Evolutionary conservation across 2,888 invertebrate genomes (phyloP).

Genomic region (Acanthacorydalis orientalis): DNA sequence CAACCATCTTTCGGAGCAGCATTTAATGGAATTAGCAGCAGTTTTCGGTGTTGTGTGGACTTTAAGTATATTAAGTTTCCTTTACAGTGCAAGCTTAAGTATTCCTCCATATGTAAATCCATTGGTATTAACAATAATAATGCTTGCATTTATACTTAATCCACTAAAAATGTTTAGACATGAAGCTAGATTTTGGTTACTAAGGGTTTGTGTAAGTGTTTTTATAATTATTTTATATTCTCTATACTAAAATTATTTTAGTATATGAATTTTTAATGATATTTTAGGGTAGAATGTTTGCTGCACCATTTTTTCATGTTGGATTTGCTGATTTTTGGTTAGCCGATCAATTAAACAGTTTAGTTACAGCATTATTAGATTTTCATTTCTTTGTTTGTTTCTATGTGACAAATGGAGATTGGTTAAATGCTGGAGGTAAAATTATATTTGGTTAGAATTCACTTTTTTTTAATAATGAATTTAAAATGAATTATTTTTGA

Average conservation of each 20-base stretch:
- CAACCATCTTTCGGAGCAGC: constrained; percentile 59
- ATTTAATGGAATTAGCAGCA: constrained; percentile 58
- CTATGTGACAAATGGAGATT: constrained; percentile 43
- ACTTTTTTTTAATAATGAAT: no score
- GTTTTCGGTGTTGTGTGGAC: constrained; percentile 65
- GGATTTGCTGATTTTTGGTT: constrained; percentile 78
- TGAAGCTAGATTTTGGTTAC: constrained; percentile 61
- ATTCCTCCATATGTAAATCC: constrained; percentile 67
- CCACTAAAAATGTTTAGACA: constrained; percentile 60
- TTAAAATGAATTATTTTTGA: no score
- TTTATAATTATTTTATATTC: neutral
- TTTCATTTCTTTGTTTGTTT: constrained; percentile 67
- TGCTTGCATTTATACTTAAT: constrained; percentile 55
- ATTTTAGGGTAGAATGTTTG: constrained; percentile 39
- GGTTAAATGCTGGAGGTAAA: constrained; percentile 31
- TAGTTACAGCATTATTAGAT: constrained; percentile 59
- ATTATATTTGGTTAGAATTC: neutral
- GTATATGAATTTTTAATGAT: neutral
- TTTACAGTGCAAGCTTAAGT: constrained; percentile 43
- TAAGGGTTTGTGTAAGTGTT: constrained; percentile 37
- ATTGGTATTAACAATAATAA: constrained; percentile 45
- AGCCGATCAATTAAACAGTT: constrained; percentile 67
- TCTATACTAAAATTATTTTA: neutral
- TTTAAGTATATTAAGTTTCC: constrained; percentile 44
- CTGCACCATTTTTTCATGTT: constrained; percentile 62